Conservation (phyloP, 2,113 vertebrate species). For the Motacilla tschutschensis region DNA sequence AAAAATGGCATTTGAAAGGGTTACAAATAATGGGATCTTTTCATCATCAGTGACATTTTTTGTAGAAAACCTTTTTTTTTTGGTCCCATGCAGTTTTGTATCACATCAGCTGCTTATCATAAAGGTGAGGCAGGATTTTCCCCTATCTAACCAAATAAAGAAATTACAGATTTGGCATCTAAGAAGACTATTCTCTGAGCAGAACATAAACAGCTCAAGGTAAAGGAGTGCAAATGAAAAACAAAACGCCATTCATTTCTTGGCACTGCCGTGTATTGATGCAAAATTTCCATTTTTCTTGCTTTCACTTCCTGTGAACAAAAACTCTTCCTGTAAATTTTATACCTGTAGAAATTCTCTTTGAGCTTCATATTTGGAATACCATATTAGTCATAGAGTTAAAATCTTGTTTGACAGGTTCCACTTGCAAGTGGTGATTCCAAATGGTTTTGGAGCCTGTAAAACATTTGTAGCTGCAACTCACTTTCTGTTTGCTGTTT, state of each 20-base stretch:
- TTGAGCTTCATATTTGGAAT: not conserved
- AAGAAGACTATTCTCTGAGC: not conserved
- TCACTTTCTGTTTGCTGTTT: not conserved
- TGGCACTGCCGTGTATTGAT: not conserved
- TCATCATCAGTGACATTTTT: not conserved
- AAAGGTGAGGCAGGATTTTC: not conserved
- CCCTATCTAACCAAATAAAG: not conserved
- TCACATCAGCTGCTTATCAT: not conserved
- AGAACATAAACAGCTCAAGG: not conserved
- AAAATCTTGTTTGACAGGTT: not conserved
- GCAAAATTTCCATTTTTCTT: not conserved
- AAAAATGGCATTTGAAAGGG: not conserved
- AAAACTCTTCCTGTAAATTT: not conserved
- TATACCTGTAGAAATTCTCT: not conserved
- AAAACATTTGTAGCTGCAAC: not conserved
- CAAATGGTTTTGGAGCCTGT: not conserved
- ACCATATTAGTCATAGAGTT: not conserved
- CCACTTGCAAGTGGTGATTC: not conserved
- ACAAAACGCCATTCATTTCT: not conserved
- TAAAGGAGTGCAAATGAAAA: not conserved
- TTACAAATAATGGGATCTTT: not conserved
- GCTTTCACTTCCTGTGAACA: not conserved
- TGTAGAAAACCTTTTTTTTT: fast-evolving
- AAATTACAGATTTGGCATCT: not conserved
- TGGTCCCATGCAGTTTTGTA: not conserved